phyloP scores from a whole-genome alignment of 2,113 vertebrate species.

The Pygoscelis adeliae region DNA sequence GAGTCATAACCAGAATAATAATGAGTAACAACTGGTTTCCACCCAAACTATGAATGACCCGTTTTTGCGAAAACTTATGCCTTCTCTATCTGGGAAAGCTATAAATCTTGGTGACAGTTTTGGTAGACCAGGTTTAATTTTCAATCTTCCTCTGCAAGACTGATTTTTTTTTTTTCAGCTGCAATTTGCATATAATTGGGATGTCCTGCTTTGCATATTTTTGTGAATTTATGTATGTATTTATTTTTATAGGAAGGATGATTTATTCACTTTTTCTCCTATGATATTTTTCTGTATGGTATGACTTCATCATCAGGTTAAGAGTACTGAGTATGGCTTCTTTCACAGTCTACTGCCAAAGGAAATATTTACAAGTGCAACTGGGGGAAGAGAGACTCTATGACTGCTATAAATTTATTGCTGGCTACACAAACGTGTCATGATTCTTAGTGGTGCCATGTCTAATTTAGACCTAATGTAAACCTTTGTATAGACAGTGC shows the following conservation, averaged over 20 bases:
- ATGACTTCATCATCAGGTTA: background rate
- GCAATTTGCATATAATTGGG: background rate
- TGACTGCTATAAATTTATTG: slow-evolving; percentile 21
- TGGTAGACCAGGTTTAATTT: background rate
- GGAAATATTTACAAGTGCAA: slow-evolving; percentile 42
- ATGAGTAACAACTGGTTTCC: slow-evolving; percentile 43
- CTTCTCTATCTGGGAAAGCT: background rate
- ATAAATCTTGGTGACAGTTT: background rate
- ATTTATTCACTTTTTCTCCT: background rate
- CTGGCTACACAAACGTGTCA: background rate
- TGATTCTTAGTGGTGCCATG: background rate
- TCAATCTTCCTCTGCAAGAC: background rate
- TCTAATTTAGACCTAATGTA: slow-evolving; percentile 39
- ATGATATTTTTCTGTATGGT: background rate
- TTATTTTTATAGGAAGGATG: background rate
- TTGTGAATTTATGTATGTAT: background rate
- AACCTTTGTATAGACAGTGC: background rate
- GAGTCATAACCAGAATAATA: slow-evolving; percentile 34
- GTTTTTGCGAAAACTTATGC: background rate
- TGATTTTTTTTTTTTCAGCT: background rate
- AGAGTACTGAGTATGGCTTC: background rate
- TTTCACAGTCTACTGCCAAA: slow-evolving; percentile 25
- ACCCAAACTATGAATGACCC: background rate
- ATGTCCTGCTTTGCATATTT: background rate
- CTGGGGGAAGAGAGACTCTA: background rate